phyloP scores from a whole-genome alignment of 2,113 vertebrate species.

The Colius striatus region DNA sequence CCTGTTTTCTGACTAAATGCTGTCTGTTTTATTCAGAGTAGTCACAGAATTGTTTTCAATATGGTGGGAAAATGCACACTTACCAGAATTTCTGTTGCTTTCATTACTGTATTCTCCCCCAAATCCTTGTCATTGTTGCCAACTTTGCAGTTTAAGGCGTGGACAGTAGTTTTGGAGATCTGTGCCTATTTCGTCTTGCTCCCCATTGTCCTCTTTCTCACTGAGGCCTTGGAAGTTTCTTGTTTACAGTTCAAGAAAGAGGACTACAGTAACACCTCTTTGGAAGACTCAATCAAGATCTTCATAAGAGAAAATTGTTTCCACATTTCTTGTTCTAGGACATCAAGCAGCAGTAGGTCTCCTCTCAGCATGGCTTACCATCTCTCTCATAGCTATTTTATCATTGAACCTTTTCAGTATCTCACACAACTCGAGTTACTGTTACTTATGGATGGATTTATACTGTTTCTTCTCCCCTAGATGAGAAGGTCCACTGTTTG shows the following conservation, averaged over 20 bases:
- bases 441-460: not conserved
- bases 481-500: not conserved
- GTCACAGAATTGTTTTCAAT: not conserved
- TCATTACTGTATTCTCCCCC: not conserved
- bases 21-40: not conserved
- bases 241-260: not conserved
- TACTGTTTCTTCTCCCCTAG: not conserved
- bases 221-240: not conserved
- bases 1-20: not conserved
- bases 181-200: not conserved
- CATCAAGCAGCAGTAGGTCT: not conserved
- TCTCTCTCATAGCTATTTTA: not conserved
- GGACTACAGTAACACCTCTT: not conserved
- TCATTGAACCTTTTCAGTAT: not conserved
- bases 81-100: slow-evolving; percentile 20
- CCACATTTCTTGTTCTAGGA: not conserved
- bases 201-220: not conserved
- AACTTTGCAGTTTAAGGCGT: not conserved
- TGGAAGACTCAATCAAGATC: not conserved
- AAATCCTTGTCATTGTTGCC: not conserved
- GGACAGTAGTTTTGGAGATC: not conserved
- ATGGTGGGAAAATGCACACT: not conserved
- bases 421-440: not conserved
- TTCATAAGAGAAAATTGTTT: not conserved
- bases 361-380: not conserved